Conservation (phyloP, 2,888 invertebrate genomes). For the Pherbina coryleti region DNA sequence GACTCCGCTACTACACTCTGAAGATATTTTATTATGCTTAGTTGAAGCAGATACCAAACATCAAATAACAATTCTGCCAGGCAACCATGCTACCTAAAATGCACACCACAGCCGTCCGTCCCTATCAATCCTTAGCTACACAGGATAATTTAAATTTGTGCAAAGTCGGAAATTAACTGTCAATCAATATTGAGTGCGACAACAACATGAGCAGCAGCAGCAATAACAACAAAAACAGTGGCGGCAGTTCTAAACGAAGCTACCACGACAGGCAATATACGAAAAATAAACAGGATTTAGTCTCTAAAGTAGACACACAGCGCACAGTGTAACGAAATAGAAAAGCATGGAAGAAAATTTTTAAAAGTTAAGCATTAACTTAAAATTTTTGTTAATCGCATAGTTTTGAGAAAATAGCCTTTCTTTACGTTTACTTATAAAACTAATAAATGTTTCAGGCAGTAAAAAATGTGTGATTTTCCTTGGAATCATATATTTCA, state of each 20-base stretch:
- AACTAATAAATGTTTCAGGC: too few species aligned
- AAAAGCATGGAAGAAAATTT: not conserved
- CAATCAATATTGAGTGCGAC: conserved; percentile 47
- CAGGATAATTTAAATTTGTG: conserved; percentile 8
- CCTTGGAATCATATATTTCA: too few species aligned
- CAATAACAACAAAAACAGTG: not conserved
- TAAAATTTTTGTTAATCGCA: too few species aligned
- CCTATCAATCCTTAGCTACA: not conserved
- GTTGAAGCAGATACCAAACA: not conserved
- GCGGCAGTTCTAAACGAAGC: not conserved
- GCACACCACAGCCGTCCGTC: not conserved
- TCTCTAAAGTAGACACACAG: not conserved
- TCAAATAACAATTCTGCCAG: not conserved
- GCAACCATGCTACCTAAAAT: not conserved
- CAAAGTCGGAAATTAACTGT: conserved; percentile 47
- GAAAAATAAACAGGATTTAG: not conserved
- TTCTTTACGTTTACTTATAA: too few species aligned
- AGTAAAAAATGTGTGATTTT: too few species aligned
- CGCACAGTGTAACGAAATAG: not conserved
- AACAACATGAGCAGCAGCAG: not conserved
- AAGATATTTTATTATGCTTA: too few species aligned
- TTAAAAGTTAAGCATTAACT: too few species aligned
- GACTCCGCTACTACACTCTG: too few species aligned
- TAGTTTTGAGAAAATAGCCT: not conserved
- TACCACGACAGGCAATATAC: not conserved